A percentile compares a stretch with the other conserved stretches of the same genome.
Conservation (phyloP, 2,797 vertebrate species). For the Rachycentron canadum region DNA sequence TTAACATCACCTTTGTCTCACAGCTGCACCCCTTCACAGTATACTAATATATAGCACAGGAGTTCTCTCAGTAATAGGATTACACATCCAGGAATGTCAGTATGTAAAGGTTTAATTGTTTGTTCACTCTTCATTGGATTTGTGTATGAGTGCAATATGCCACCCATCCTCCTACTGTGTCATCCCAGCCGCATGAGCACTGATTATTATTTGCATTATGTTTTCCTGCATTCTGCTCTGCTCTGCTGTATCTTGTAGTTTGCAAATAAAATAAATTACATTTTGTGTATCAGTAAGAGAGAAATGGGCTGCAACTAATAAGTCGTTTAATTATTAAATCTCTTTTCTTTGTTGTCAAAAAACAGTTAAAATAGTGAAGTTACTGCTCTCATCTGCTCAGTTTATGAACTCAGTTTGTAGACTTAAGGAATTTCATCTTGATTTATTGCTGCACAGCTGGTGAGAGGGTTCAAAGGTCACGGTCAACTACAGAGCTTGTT, state of each 20-base stretch:
- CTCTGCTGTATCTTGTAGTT: neutral
- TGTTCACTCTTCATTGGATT: conserved; percentile 53
- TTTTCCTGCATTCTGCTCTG: conserved; percentile 14
- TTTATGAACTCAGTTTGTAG: neutral
- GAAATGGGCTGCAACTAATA: neutral
- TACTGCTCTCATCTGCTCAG: neutral
- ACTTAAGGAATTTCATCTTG: conserved; percentile 4
- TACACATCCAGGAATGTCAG: conserved; percentile 49
- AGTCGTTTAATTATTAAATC: neutral
- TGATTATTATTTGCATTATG: conserved; percentile 3
- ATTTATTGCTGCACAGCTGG: neutral
- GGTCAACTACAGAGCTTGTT: conserved; percentile 22
- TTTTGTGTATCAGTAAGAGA: neutral
- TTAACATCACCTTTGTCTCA: conserved; percentile 33
- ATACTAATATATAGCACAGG: conserved; percentile 22
- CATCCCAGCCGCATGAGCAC: conserved; percentile 14
- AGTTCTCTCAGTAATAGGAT: conserved; percentile 59
- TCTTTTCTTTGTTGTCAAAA: neutral
- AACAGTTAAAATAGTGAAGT: neutral
- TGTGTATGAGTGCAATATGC: conserved; percentile 25
- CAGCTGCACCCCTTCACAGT: conserved; percentile 32
- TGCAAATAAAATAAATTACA: neutral
- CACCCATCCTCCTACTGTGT: conserved; percentile 20
- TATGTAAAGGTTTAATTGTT: conserved; percentile 53
- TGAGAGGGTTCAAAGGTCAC: conserved; percentile 38